Evolutionary conservation across 2,113 vertebrate species (phyloP).

Genomic region (Sturnus vulgaris): DNA sequence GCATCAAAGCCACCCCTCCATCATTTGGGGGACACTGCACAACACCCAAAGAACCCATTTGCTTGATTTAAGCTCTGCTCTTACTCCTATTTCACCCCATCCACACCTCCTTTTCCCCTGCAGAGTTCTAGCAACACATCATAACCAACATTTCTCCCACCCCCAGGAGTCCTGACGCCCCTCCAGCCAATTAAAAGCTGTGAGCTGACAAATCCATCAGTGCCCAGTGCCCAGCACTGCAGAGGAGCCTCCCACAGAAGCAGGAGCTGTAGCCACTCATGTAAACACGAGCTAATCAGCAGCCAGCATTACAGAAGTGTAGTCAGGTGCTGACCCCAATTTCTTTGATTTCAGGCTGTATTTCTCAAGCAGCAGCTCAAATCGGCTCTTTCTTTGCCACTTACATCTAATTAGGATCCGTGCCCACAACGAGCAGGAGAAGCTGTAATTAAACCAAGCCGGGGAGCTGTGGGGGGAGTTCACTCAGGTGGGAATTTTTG

Average conservation of each 20-base stretch:
- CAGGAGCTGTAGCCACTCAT: neutral
- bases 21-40: neutral
- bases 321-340: conserved; percentile 30
- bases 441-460: conserved; percentile 7
- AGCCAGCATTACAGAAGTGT: neutral
- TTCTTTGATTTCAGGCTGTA: conserved; percentile 36
- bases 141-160: neutral
- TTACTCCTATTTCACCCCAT: neutral
- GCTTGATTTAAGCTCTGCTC: neutral
- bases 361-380: conserved; percentile 26
- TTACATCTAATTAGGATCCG: conserved; percentile 12
- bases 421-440: neutral
- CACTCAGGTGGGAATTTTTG: neutral
- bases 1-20: neutral
- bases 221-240: neutral
- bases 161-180: neutral
- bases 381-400: neutral
- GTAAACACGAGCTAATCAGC: conserved; percentile 40
- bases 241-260: neutral
- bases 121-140: fast-evolving
- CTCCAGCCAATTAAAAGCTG: neutral
- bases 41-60: neutral
- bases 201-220: neutral
- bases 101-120: neutral
- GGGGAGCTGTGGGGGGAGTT: neutral